These are phyloP conservation scores for Alloplasta piceator DNA, from an alignment of 2,888 invertebrate genomes.

Conservation along the genomic window DNA sequence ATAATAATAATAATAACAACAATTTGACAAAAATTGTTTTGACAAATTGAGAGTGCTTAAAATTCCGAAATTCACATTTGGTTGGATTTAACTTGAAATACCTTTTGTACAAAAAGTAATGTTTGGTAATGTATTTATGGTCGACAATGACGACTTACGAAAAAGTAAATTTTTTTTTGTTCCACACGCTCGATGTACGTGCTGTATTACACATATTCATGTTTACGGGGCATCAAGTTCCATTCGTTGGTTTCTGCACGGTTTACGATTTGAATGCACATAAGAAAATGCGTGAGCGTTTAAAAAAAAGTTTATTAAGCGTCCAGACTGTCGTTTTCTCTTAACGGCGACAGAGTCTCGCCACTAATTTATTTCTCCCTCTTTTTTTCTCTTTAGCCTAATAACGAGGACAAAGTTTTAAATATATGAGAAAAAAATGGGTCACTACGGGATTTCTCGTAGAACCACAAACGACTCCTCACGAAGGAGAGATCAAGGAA, in stretches of 20 bases:
- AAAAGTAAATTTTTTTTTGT: constrained; percentile 64
- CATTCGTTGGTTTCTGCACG: constrained; percentile 31
- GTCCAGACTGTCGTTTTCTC: constrained; percentile 38
- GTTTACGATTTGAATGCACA: constrained; percentile 18
- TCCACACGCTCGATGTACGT: constrained; percentile 17
- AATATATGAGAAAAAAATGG: constrained; percentile 35
- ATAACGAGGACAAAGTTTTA: constrained; percentile 26
- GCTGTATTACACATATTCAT: constrained; percentile 35
- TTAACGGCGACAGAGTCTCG: background rate
- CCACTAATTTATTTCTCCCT: constrained; percentile 1
- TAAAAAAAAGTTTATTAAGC: constrained; percentile 59
- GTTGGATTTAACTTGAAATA: constrained; percentile 1
- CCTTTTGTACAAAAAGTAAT: constrained; percentile 26
- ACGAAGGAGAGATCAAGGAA: constrained; percentile 24
- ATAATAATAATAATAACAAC: too few relatives aligned
- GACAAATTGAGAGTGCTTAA: too few relatives aligned
- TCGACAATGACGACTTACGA: constrained; percentile 71
- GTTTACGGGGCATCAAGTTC: constrained; percentile 21
- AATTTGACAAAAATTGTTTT: too few relatives aligned
- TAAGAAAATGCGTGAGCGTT: constrained; percentile 53
- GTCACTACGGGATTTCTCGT: constrained; percentile 46
- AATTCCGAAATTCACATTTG: too few relatives aligned
- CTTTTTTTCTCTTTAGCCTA: background rate
- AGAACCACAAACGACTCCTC: background rate
- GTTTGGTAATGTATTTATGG: constrained; percentile 74